Percentiles rank a stretch among this genome's conserved stretches.
phyloP scores from a whole-genome alignment of 2,888 invertebrate genomes.

The Caenorhabditis sulstoni region DNA sequence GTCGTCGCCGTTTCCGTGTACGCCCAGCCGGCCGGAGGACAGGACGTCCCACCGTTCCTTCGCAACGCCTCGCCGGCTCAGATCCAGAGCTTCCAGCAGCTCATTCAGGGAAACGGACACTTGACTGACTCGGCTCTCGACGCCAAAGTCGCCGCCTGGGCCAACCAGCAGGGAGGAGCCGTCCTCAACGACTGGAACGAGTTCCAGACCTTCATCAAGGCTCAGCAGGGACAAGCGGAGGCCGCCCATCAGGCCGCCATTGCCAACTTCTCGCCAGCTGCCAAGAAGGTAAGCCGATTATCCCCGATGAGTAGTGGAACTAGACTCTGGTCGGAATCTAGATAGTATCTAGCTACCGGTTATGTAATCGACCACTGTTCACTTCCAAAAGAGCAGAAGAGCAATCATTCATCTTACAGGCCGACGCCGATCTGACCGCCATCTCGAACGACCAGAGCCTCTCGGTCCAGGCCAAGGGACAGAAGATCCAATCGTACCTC shows the following conservation, averaged over 20 bases:
- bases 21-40: conserved; percentile 65
- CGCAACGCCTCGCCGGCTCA: conserved; percentile 67
- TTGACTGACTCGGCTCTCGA: conserved; percentile 75
- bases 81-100: conserved; percentile 66
- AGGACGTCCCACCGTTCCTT: conserved; percentile 73
- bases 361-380: conserved; percentile 3
- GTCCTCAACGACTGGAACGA: conserved; percentile 66
- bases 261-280: conserved; percentile 74
- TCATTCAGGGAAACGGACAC: conserved; percentile 64
- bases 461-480: conserved; percentile 71
- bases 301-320: neutral
- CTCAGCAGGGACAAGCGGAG: conserved; percentile 71
- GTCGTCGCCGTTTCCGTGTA: conserved; percentile 63
- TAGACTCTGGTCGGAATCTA: neutral
- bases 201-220: conserved; percentile 73
- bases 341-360: neutral
- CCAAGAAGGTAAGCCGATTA: conserved; percentile 61
- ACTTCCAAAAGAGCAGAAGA: neutral
- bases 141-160: conserved; percentile 73
- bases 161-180: conserved; percentile 57
- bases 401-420: conserved; percentile 31
- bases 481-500: conserved; percentile 73
- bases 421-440: conserved; percentile 72
- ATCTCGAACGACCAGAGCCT: conserved; percentile 73
- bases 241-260: conserved; percentile 74